Base-by-base conservation (phyloP, 2,113 vertebrate species). In the Nipponia nippon region DNA sequence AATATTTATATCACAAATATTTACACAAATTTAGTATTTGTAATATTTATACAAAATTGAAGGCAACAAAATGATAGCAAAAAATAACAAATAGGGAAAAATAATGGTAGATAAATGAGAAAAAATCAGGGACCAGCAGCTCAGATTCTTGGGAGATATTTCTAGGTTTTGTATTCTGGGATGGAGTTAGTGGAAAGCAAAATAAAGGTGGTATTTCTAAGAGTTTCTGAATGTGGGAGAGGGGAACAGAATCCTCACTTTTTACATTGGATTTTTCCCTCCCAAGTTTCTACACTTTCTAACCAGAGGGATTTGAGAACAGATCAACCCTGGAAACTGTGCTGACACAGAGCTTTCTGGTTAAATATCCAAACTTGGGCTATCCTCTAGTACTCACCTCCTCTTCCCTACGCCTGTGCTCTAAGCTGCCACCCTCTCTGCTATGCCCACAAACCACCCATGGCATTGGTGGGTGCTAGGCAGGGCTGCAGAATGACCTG, bases 1-100 rank as follows among this genome's bases (percentile, higher is more conserved):
- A 76, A 42, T 56, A 38, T 77, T 88, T 91, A 46, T 47, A 14
- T 49, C 56, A 56, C 25, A 83, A 95, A 69, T 89, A 89, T 90
- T 90, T 92, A 66, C 44, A 46, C 16, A 83, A 12, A 6, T 69
- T 62, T 46, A 18, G 30, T 62, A 53, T 89, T 78, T 85, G 10
- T 86, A 62, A 15, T 76, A 75, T 82, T 84, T 91, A 46, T 50
- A 63, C 40, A 87, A 77, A 81, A 84, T 73, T 44, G 40, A 92
- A 90, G 20, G 23, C 44, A 83, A n/a, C 42, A 47, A 76, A 93
- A 25, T 32, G 38, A 56, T 53, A 76, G 27, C 30, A 82, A 79
- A 79, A 72, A 61, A 26, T 55, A 75, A 49, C 46, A 56, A 83
- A 16, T 59, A 65, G 36, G n/a, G 27, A 34, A 85, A 79, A 59